Evolutionary conservation across 2,113 vertebrate species (phyloP).

Genomic region (Centropus unirufus): DNA sequence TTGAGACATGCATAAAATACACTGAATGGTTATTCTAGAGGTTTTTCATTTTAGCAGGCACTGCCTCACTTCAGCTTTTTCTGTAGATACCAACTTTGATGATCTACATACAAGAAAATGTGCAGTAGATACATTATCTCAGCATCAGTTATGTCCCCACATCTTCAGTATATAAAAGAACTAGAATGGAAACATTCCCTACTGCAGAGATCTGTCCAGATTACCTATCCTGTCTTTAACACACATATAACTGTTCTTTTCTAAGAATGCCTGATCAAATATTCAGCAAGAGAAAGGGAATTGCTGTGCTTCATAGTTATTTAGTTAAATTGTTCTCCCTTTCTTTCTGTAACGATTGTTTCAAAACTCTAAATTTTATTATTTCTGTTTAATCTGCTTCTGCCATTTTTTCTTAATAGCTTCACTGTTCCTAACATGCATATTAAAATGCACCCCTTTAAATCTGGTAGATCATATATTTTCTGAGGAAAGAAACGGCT

Average conservation of each 20-base stretch:
- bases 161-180: not conserved
- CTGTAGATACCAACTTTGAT: not conserved
- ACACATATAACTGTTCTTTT: not conserved
- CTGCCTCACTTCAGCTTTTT: not conserved
- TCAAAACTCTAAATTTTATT: not conserved
- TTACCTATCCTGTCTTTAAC: not conserved
- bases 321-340: not conserved
- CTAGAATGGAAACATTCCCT: not conserved
- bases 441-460: not conserved
- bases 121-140: not conserved
- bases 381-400: not conserved
- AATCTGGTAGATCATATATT: not conserved
- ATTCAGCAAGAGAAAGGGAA: not conserved
- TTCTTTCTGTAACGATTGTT: not conserved
- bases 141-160: not conserved
- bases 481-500: not conserved
- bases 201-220: not conserved
- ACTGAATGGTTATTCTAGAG: not conserved
- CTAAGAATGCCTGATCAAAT: not conserved
- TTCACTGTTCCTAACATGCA: not conserved
- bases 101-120: not conserved
- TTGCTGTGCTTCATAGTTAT: not conserved
- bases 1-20: not conserved
- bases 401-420: not conserved
- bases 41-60: not conserved